Conservation (phyloP, 2,113 vertebrate genomes). For the Xiphias gladius region DNA sequence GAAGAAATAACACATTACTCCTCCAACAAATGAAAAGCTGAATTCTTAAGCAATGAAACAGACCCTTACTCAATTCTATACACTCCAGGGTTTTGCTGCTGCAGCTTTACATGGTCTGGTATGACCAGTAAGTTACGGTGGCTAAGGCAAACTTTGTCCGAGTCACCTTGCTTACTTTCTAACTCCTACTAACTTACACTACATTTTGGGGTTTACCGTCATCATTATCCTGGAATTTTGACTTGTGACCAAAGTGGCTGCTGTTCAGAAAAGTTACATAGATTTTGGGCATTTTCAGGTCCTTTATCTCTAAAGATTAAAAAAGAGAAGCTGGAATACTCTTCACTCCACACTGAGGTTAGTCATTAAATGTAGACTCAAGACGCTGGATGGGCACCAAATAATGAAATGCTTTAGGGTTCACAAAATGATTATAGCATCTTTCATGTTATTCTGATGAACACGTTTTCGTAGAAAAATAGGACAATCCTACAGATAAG, state of each 20-base stretch:
- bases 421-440: too few relatives aligned
- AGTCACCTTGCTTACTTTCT: background rate
- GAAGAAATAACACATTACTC: background rate
- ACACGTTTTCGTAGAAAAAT: too few relatives aligned
- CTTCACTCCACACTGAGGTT: too few relatives aligned
- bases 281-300: background rate
- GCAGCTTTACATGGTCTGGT: background rate
- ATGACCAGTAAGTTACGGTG: background rate
- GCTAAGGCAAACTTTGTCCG: background rate
- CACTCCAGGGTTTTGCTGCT: background rate
- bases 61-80: background rate
- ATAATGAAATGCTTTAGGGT: too few relatives aligned
- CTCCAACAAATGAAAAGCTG: background rate
- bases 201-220: too few relatives aligned
- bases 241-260: background rate
- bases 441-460: too few relatives aligned
- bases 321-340: background rate
- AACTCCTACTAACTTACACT: background rate
- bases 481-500: too few relatives aligned
- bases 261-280: background rate
- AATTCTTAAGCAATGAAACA: background rate
- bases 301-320: background rate
- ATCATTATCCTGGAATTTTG: too few relatives aligned
- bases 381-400: too few relatives aligned
- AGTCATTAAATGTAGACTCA: background rate